Base-by-base conservation (phyloP, 2,888 invertebrate genomes). In the Trichogramma dendrolimi region DNA sequence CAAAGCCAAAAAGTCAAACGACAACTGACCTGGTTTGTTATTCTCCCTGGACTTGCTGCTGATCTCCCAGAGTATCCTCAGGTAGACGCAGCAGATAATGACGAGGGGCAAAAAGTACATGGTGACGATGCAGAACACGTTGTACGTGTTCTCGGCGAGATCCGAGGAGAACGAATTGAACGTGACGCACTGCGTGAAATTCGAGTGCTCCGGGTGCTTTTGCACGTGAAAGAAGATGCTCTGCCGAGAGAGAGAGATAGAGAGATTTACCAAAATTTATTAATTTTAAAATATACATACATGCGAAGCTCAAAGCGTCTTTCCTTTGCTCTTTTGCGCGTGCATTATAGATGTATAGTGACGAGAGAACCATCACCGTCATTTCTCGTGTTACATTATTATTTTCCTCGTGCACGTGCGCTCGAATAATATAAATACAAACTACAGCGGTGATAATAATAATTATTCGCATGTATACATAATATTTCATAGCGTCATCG, bases 111-210 rank as follows among this genome's bases (percentile, higher is more conserved):
- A 72, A 71, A 90, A 88, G 77, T 91, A 91, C 83, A 91, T 85
- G 1, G 86, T 87, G 61, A 85, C 80, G 1, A 91, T 83, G 68
- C 87, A 88, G 75, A 87, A 86, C 38, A 90, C 79, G 71, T 88
- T 90, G 79, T 91, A 91, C 1, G 84, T 85, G 40, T 85, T 79
- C 73, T 90, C 89, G 64, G 88, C 85, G 0, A 81, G 79, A 1
- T 80, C 80, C 6, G 83, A 83, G 0, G 84, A 78, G 74, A 90
- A 90, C 63, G 86, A 89, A 53, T 85, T 86, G 77, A 90, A 90
- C 0, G 90, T 87, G 0, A 91, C 91, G 73, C 91, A 91, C 75
- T 91, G 91, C 63, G 83, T 81, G 75, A 87, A 91, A 70, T 86
- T 83, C 0, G 84, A 84, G 61, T 84, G 81, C 0, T 79, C 71